Percentiles rank a stretch among this genome's conserved stretches.
These are phyloP conservation scores for Onchidella celtica DNA, from an alignment of 2,888 invertebrate genomes.

Conservation along the genomic window DNA sequence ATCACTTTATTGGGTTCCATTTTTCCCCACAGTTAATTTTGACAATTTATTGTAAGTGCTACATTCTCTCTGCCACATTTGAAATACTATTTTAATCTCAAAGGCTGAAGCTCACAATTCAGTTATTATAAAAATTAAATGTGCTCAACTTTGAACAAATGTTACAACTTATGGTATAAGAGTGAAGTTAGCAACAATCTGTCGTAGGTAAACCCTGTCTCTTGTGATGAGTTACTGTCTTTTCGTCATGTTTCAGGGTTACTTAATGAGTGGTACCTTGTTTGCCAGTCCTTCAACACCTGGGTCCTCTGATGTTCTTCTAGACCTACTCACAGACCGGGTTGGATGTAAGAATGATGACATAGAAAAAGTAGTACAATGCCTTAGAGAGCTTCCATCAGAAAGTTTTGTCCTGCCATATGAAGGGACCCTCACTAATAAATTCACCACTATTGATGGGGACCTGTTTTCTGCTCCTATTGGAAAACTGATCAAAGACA, in stretches of 20 bases:
- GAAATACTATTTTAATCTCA: no score
- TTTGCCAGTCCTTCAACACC: slow-evolving; percentile 37
- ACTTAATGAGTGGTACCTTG: slow-evolving; percentile 46
- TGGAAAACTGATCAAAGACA: slow-evolving; percentile 15
- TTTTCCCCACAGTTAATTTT: no score
- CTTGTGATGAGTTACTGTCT: no score
- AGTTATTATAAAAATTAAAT: no score
- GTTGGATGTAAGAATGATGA: slow-evolving; percentile 13
- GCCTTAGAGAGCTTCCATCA: slow-evolving; percentile 25
- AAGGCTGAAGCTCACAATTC: no score
- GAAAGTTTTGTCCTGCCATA: slow-evolving; percentile 15
- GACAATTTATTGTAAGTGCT: no score
- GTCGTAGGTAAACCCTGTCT: no score
- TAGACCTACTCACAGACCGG: slow-evolving; percentile 21
- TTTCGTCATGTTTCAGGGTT: slow-evolving; percentile 44
- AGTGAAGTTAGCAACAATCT: no score
- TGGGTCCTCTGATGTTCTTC: slow-evolving; percentile 36
- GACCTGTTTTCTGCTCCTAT: slow-evolving; percentile 27
- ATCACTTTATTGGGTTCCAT: no score
- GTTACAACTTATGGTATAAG: no score
- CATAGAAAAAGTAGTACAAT: not conserved
- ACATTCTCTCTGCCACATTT: no score
- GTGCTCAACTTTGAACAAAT: no score
- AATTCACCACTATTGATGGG: slow-evolving; percentile 42
- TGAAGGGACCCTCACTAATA: slow-evolving; percentile 17